Percentiles rank a stretch among this genome's conserved stretches.
Evolutionary conservation across 2,113 vertebrate species (phyloP).

Genomic region (Spea multiplicata): DNA sequence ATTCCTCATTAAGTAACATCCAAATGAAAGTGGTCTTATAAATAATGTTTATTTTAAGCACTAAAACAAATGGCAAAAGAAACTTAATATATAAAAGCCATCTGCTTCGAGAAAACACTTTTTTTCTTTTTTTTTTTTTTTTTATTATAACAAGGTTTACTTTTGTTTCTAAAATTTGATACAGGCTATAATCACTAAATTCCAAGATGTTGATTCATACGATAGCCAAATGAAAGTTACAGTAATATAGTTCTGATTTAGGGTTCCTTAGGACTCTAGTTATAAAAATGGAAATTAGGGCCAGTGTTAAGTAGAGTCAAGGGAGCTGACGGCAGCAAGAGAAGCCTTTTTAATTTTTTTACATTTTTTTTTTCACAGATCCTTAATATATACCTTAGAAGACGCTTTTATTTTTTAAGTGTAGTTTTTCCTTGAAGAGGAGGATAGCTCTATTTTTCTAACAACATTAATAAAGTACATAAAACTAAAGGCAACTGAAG

Average conservation of each 20-base stretch:
- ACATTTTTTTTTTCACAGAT: slow-evolving; percentile 2
- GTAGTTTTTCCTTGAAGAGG: background rate
- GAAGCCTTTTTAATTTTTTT: slow-evolving; percentile 10
- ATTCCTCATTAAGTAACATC: slow-evolving; percentile 94
- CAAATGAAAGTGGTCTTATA: slow-evolving; percentile 89
- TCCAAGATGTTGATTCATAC: slow-evolving; percentile 41
- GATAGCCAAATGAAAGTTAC: slow-evolving; percentile 35
- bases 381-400: slow-evolving; percentile 17
- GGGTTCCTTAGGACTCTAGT: slow-evolving; percentile 27
- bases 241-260: slow-evolving; percentile 37
- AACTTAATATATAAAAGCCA: slow-evolving; percentile 68
- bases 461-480: slow-evolving; percentile 11
- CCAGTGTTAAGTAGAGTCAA: slow-evolving; percentile 42
- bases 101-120: slow-evolving; percentile 58
- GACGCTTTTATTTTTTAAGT: slow-evolving; percentile 35
- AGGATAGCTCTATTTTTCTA: background rate
- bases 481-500: background rate
- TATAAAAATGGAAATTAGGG: slow-evolving; percentile 45
- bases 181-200: slow-evolving; percentile 51
- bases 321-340: slow-evolving; percentile 42
- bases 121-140: slow-evolving; percentile 38
- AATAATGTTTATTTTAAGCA: slow-evolving; percentile 95
- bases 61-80: slow-evolving; percentile 82
- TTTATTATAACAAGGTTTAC: slow-evolving; percentile 48
- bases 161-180: slow-evolving; percentile 54